Evolutionary conservation across 2,113 vertebrate species (phyloP), one percentile per base, ranked within the genome.

Genomic region (Saguinus midas): DNA sequence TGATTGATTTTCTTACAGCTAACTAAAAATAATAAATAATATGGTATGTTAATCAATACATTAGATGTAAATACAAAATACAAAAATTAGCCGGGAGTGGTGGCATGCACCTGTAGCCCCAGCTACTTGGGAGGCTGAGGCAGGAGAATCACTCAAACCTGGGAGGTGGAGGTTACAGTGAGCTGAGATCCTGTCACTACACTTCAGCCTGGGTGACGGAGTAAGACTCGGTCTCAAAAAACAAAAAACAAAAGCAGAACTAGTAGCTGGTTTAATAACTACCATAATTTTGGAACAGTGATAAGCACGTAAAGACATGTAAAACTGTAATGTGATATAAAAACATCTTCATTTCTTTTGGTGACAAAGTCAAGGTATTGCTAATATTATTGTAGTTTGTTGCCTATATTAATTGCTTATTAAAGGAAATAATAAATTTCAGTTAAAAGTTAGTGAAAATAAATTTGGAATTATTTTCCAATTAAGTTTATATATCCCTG

Each of bases 381-480:
- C 52, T 78, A 40, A 81, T 79, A 89, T 6, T 84, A 50, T 29
- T 55, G 25, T 57, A 78, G 8, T 37, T 70, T 76, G 11, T 40
- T 85, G 43, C 12, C 25, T 85, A 18, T 57, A 84, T 72, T 68
- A 75, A 52, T 61, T 75, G 75, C 8, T 18, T 81, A 29, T 70
- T 90, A 37, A 90, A 83, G 20, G 40, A 86, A 82, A 89, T 57
- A 55, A 76, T 83, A 75, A 73, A 82, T 82, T 73, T 83, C 64
- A 95, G 29, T 73, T 92, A 70, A 87, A 87, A 9, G 25, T 58
- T 48, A 90, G n/a, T 83, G 55, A 92, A 96, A 90, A 84, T 64
- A 88, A 55, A 84, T 37, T 66, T 72, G 68, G 64, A 61, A 48
- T 83, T 64, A 79, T 66, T 96, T 93, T 90, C n/a, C 87, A 32